Conservation (phyloP, 2,797 vertebrate species). For the Acipenser transmontanus region DNA sequence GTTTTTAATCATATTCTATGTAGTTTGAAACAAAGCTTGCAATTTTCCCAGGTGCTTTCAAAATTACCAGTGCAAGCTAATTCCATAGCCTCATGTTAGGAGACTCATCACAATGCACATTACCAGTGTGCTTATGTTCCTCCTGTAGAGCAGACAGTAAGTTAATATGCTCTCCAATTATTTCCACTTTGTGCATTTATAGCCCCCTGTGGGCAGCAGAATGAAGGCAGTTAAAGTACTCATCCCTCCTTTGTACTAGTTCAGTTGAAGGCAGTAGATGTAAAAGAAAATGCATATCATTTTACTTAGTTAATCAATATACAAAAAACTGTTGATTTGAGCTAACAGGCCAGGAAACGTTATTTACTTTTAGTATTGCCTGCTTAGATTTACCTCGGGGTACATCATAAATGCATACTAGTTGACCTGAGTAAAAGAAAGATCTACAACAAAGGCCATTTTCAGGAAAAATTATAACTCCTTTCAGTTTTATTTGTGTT, state of each 20-base stretch:
- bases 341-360: constrained; percentile 20
- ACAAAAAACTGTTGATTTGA: constrained; percentile 38
- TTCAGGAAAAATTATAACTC: constrained; percentile 16
- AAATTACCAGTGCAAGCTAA: constrained; percentile 92
- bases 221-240: constrained; percentile 58
- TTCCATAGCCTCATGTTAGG: constrained; percentile 79
- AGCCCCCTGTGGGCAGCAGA: constrained; percentile 66
- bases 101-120: constrained; percentile 76
- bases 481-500: constrained; percentile 25
- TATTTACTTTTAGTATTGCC: constrained; percentile 4
- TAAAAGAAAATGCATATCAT: constrained; percentile 33
- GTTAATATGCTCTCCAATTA: constrained; percentile 86
- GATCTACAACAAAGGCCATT: constrained; percentile 39
- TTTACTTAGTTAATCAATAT: constrained; percentile 50
- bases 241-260: constrained; percentile 52
- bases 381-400: background rate
- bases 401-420: background rate
- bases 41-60: constrained; percentile 84
- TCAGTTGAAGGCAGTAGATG: constrained; percentile 40
- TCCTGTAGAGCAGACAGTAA: constrained; percentile 82
- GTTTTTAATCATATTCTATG: constrained; percentile 94
- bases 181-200: constrained; percentile 85
- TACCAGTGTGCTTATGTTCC: constrained; percentile 74
- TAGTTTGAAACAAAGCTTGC: constrained; percentile 73
- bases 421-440: background rate